A percentile compares a stretch with the other conserved stretches of the same genome.
These are phyloP conservation scores for Elachura formosa DNA, from an alignment of 2,113 vertebrate species.

Conservation along the genomic window DNA sequence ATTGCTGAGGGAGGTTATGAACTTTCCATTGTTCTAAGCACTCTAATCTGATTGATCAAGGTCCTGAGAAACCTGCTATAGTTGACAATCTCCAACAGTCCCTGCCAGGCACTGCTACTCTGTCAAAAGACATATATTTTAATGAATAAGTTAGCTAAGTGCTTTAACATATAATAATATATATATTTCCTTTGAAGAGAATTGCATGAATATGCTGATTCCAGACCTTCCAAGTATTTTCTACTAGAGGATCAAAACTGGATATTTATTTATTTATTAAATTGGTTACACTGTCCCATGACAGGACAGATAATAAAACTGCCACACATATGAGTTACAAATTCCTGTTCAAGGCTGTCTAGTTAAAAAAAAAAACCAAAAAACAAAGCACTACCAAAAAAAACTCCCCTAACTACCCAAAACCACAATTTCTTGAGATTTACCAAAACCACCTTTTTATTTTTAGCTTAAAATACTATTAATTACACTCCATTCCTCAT, in stretches of 20 bases:
- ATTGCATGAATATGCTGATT: neutral
- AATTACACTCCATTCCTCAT: neutral
- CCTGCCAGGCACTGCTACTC: neutral
- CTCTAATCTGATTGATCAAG: neutral
- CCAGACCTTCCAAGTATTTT: neutral
- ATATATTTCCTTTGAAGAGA: neutral
- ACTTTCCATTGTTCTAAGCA: neutral
- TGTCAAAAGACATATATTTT: neutral
- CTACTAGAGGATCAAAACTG: neutral
- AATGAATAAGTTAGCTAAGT: neutral
- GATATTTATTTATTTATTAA: neutral
- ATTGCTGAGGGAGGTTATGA: neutral
- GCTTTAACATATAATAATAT: neutral
- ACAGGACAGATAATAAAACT: neutral
- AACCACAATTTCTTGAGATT: neutral
- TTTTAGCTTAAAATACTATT: neutral
- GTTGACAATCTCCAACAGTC: neutral
- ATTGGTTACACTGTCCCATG: accelerated
- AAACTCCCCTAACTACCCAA: too few species aligned
- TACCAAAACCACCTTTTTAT: neutral
- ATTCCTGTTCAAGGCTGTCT: neutral
- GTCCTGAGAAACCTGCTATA: neutral
- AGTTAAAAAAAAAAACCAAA: neutral
- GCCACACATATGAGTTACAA: neutral
- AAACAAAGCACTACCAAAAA: too few species aligned